Percentiles rank a stretch among this genome's conserved stretches.
Evolutionary conservation across 1,140 invertebrate species (phyloP).

Genomic region (Calycopis cecrops): DNA sequence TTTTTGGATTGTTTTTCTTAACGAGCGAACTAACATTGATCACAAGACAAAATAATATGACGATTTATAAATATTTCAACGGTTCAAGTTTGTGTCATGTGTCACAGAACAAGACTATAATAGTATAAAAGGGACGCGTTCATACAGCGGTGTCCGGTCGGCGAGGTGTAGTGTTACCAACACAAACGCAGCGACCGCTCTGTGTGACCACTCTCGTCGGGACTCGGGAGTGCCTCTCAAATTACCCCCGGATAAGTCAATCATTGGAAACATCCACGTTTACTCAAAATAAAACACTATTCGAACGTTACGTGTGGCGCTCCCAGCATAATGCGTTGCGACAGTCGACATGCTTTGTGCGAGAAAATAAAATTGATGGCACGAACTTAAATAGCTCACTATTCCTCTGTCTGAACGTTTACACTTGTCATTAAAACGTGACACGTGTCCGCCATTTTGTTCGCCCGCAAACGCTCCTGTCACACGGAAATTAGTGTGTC

Average conservation of each 20-base stretch:
- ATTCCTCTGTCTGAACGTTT: slow-evolving; percentile 65
- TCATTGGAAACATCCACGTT: slow-evolving; percentile 68
- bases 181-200: slow-evolving; percentile 14
- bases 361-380: slow-evolving; percentile 75
- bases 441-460: slow-evolving; percentile 41
- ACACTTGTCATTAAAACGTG: slow-evolving; percentile 64
- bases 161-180: slow-evolving; percentile 46
- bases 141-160: background rate
- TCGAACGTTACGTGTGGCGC: slow-evolving; percentile 69
- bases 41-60: no score
- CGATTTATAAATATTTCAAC: background rate
- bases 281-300: slow-evolving; percentile 67
- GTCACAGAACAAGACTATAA: slow-evolving; percentile 6
- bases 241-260: slow-evolving; percentile 75
- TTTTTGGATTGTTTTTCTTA: no score
- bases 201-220: slow-evolving; percentile 28
- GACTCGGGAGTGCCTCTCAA: slow-evolving; percentile 61
- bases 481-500: slow-evolving; percentile 51
- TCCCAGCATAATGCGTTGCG: slow-evolving; percentile 67
- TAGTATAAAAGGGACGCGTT: slow-evolving; percentile 27
- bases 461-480: slow-evolving; percentile 45
- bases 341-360: slow-evolving; percentile 73
- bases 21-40: no score
- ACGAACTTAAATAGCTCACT: slow-evolving; percentile 68
- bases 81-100: slow-evolving; percentile 1